Conservation (phyloP, 2,797 vertebrate species). For the Chanos chanos region DNA sequence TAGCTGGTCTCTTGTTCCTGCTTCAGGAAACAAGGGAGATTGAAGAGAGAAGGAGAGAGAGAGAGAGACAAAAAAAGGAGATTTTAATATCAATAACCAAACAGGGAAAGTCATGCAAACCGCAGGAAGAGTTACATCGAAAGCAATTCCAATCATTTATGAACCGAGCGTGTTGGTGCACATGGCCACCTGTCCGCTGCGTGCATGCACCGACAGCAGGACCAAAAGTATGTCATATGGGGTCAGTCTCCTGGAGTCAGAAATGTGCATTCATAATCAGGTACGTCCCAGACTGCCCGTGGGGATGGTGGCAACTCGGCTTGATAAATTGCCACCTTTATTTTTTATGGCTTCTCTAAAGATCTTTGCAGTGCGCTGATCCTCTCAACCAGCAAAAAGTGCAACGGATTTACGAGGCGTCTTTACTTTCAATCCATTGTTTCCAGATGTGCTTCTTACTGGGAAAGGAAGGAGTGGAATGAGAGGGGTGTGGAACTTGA, state of each 20-base stretch:
- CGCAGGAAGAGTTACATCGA: slow-evolving; percentile 30
- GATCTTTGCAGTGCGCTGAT: slow-evolving; percentile 42
- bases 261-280: slow-evolving; percentile 35
- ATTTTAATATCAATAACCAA: slow-evolving; percentile 5
- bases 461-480: slow-evolving; percentile 31
- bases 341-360: slow-evolving; percentile 49
- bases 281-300: slow-evolving; percentile 18
- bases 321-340: slow-evolving; percentile 47
- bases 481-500: slow-evolving; percentile 25
- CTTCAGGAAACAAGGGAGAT: slow-evolving; percentile 61
- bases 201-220: neutral
- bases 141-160: slow-evolving; percentile 11
- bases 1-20: slow-evolving; percentile 99
- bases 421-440: slow-evolving; percentile 50
- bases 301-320: slow-evolving; percentile 27
- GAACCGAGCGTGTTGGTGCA: neutral
- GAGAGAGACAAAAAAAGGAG: neutral
- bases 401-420: slow-evolving; percentile 44
- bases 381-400: slow-evolving; percentile 37
- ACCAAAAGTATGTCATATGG: neutral
- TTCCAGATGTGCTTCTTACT: slow-evolving; percentile 51
- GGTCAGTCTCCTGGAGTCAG: neutral
- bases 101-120: neutral
- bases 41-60: neutral
- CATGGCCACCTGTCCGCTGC: slow-evolving; percentile 11